phyloP scores from a whole-genome alignment of 2,888 invertebrate species.

The Agrochola circellaris region DNA sequence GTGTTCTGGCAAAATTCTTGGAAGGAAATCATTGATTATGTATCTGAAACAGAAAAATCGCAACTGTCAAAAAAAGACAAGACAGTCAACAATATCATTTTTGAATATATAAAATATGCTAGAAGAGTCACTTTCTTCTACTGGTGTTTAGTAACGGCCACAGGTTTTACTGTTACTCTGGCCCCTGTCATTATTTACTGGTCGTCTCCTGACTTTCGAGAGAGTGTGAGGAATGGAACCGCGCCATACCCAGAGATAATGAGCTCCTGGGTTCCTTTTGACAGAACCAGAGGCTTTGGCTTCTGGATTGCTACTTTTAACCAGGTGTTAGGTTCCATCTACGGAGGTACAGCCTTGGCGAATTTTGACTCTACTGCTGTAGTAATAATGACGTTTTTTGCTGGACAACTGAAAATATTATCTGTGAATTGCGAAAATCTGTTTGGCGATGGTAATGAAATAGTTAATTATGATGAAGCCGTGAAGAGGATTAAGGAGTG shows the following conservation, averaged over 20 bases:
- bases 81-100: conserved; percentile 69
- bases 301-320: conserved; percentile 76
- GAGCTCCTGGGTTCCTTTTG: conserved; percentile 85
- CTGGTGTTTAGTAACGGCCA: conserved; percentile 78
- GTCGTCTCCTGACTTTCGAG: conserved; percentile 70
- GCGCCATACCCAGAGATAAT: conserved; percentile 82
- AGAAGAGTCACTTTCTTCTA: conserved; percentile 80
- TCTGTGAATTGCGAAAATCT: conserved; percentile 77
- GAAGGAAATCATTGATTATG: conserved; percentile 76
- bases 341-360: conserved; percentile 84
- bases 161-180: conserved; percentile 78
- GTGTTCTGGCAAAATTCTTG: conserved; percentile 80
- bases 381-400: conserved; percentile 83
- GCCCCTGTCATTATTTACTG: conserved; percentile 78
- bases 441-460: conserved; percentile 71
- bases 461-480: conserved; percentile 68
- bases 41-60: conserved; percentile 75
- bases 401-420: conserved; percentile 82
- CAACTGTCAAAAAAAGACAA: conserved; percentile 73
- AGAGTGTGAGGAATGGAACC: conserved; percentile 72
- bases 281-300: conserved; percentile 77
- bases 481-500: conserved; percentile 76
- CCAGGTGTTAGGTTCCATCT: conserved; percentile 79
- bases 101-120: conserved; percentile 79
- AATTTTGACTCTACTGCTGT: conserved; percentile 84